Percentiles rank a stretch among this genome's conserved stretches.
These are phyloP conservation scores for Latheticus oryzae DNA, from an alignment of 2,888 invertebrate species.

Conservation along the genomic window DNA sequence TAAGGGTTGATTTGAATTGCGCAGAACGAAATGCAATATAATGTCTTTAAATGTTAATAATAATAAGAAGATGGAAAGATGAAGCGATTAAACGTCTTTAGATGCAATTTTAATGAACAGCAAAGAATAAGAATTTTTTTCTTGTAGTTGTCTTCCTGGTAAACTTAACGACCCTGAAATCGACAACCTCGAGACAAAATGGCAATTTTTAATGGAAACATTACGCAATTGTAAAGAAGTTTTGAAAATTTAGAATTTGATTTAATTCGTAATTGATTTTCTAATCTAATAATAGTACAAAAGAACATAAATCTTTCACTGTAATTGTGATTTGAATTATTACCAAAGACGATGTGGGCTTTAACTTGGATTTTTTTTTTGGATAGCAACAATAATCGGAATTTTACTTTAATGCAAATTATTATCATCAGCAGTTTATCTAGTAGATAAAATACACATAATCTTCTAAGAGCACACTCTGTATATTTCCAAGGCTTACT, in stretches of 20 bases:
- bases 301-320: slow-evolving; percentile 19
- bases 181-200: slow-evolving; percentile 14
- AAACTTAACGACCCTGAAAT: slow-evolving; percentile 13
- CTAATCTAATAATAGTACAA: slow-evolving; percentile 24
- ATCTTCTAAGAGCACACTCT: no score
- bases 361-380: no score
- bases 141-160: slow-evolving; percentile 10
- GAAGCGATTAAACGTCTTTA: slow-evolving; percentile 22
- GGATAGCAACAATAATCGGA: no score
- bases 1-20: slow-evolving; percentile 25
- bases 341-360: slow-evolving; percentile 9
- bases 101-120: slow-evolving; percentile 19
- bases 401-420: no score
- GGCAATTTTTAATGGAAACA: no score
- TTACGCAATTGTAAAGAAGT: no score
- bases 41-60: no score
- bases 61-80: slow-evolving; percentile 6
- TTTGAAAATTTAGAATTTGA: no score
- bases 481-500: no score
- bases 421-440: no score
- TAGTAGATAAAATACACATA: no score
- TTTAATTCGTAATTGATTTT: slow-evolving; percentile 23
- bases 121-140: no score
- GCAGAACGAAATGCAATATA: slow-evolving; percentile 14
- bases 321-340: slow-evolving; percentile 3